Evolutionary conservation across 2,113 vertebrate species (phyloP), one percentile per base, ranked within the genome.

Genomic region (Myiozetetes cayanensis): DNA sequence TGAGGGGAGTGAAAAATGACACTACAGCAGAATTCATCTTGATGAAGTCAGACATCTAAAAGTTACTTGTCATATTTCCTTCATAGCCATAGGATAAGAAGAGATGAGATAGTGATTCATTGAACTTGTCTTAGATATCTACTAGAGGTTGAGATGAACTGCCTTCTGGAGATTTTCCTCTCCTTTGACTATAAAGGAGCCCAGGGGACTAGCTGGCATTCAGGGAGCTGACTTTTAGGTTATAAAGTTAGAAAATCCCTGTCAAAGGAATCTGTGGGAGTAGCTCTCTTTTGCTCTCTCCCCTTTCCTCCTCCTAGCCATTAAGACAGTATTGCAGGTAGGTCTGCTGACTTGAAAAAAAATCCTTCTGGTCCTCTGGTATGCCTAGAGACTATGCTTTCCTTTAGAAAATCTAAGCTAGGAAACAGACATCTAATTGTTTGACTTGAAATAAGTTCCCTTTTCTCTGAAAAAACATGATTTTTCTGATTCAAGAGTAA

Each of bases 171-270:
- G 77, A 30, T 78, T 35, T 87, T 84, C 82, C 56, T 78, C 52
- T 85, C 71, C 47, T 95, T 95, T 0, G 0, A 8, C 78, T 91
- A 7, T 44, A 82, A 89, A 89, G 85, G 31, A 85, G 47, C 62
- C 66, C 85, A 73, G 66, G 78, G 66, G 41, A 65, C 39, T 65
- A 75, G 30, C 56, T 94, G 92, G 75, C 58, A 85, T 94, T 89
- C 79, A 85, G 81, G 81, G 66, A 82, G 21, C 44, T 81, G 65
- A 46, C 33, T 96, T 86, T 78, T 39, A 78, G 85, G 52, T 87
- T 53, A 61, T 47, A 68, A 89, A 94, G 71, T 82, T 82, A 75
- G 58, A 93, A 95, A 91, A 87, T 79, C n/a, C 39, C 87, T 68
- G 41, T 76, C 52, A 85, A 17, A 85, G 47, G 50, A 50, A 70